Base-by-base conservation (phyloP, 2,113 vertebrate species). In the Cyprinus carpio region DNA sequence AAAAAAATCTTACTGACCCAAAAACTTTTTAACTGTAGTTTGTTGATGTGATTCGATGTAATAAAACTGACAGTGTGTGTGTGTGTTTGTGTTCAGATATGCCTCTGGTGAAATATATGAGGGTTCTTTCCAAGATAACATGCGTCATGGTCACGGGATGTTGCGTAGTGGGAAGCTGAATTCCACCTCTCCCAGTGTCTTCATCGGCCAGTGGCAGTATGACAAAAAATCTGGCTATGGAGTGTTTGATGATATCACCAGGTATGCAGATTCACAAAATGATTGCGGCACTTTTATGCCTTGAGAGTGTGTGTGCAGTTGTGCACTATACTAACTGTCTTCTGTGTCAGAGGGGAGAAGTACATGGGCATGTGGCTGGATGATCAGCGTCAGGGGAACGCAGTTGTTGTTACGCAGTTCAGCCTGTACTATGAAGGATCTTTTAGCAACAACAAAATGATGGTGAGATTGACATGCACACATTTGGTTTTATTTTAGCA, bases 341-440 rank as follows among this genome's bases (percentile, higher is more conserved):
- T 16, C 81, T 62, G 37, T 74, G 8, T 25, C 89, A 99, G 98
- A 88, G 98, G 98, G 27, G 97, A 99, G 89, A 99, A 99, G 92
- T 99, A 97, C 81, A 99, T 99, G 97, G 98, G 98, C 43, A 96
- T 96, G 95, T 99, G 98, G 98, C 96, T 97, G 86, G 98, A 99
- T 81, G 96, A 99, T 85, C 88, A 92, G 81, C 96, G 97, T 65
- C 97, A 98, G 84, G 98, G 98, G 65, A 96, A 93, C 3, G 97
- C 96, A 23, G 96, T 99, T 5, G 96, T 99, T 29, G 98, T 99
- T 81, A 99, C 98, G 20, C 98, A 99, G 93, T 99, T 99, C 86
- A 97, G 98, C 8, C 93, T 99, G 7, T 99, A 99, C 88, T 98
- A 99, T 0, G 98, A 99, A 92, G 98, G 98, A 81, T 92, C 95